phyloP scores from a whole-genome alignment of 2,113 vertebrate species.

The Hoplias malabaricus region DNA sequence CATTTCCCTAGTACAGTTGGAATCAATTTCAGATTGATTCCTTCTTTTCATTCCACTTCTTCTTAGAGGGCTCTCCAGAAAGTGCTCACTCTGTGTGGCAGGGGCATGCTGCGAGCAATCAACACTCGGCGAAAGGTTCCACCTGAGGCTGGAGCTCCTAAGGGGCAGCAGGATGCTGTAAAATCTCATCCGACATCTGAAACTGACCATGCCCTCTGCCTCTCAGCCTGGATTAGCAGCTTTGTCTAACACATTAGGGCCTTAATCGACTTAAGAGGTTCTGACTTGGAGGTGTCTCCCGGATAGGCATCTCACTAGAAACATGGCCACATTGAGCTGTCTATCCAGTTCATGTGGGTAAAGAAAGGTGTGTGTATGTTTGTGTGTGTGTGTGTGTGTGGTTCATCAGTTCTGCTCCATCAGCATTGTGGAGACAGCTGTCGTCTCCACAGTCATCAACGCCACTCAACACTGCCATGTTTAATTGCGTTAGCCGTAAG shows the following conservation, averaged over 20 bases:
- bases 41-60: neutral
- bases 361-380: neutral
- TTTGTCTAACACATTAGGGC: constrained; percentile 38
- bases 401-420: constrained; percentile 17
- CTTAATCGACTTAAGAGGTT: constrained; percentile 38
- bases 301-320: neutral
- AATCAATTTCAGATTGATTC: neutral
- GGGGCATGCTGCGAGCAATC: neutral
- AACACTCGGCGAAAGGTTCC: neutral
- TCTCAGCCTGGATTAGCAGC: constrained; percentile 35
- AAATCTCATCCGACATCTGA: constrained; percentile 49
- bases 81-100: neutral
- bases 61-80: neutral
- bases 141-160: neutral
- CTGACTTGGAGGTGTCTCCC: constrained; percentile 23
- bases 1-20: neutral
- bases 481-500: constrained; percentile 15
- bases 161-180: constrained; percentile 13
- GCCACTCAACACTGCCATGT: constrained; percentile 4
- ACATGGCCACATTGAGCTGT: neutral
- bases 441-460: constrained; percentile 22
- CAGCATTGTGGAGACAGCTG: constrained; percentile 19
- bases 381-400: neutral
- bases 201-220: constrained; percentile 38
- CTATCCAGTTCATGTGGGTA: neutral